Conservation (phyloP, 2,797 vertebrate species). For the Tangara arthus region DNA sequence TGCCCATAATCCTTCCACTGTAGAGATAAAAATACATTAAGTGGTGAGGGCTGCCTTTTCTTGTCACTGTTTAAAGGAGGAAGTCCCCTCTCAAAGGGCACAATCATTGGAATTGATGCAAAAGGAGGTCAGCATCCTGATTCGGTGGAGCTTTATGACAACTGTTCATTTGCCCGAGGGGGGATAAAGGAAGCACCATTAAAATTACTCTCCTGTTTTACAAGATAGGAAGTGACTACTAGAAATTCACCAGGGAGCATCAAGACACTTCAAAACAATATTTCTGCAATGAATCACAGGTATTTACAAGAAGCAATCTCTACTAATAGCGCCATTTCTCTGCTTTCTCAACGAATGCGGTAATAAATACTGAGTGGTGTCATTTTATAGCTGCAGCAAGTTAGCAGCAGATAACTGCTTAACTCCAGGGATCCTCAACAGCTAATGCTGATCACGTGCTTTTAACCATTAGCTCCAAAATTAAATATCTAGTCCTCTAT, state of each 20-base stretch:
- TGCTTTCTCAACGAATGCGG: background rate
- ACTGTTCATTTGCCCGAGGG: slow-evolving; percentile 11
- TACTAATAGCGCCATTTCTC: background rate
- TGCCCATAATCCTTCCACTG: background rate
- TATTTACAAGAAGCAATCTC: slow-evolving; percentile 17
- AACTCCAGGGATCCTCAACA: background rate
- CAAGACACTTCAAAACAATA: background rate
- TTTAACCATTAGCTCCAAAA: slow-evolving; percentile 5
- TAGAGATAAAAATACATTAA: background rate
- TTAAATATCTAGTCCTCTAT: background rate
- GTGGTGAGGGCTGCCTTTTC: background rate
- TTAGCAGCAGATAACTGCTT: background rate
- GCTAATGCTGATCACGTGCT: background rate
- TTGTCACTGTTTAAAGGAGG: background rate
- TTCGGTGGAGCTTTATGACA: slow-evolving; percentile 23
- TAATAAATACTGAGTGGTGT: background rate
- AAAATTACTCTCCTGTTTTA: background rate
- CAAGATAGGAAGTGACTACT: background rate
- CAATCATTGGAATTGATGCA: slow-evolving; percentile 30
- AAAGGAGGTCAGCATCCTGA: slow-evolving; percentile 42
- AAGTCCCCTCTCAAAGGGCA: background rate
- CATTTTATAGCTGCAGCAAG: background rate
- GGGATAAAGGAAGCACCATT: background rate
- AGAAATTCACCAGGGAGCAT: slow-evolving; percentile 31
- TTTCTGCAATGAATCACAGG: slow-evolving; percentile 20